phyloP scores from a whole-genome alignment of 2,888 invertebrate genomes.

The Tanypteryx hageni region DNA sequence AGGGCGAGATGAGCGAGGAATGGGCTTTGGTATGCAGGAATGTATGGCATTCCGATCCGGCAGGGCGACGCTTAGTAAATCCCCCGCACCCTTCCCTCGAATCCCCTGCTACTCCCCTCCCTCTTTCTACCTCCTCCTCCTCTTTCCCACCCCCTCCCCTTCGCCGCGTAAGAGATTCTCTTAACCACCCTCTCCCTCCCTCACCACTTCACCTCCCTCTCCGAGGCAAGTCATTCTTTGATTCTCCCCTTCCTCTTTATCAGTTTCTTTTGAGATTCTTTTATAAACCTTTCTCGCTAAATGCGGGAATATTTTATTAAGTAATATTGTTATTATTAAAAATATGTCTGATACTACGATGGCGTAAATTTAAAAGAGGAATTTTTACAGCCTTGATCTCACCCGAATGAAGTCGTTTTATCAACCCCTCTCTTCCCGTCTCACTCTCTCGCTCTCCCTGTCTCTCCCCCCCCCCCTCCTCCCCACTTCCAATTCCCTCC shows the following conservation, averaged over 20 bases:
- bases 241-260: neutral
- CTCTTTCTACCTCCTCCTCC: neutral
- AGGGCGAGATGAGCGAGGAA: neutral
- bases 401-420: neutral
- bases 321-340: neutral
- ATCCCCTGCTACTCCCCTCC: neutral
- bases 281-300: neutral
- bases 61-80: neutral
- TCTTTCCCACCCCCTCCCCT: neutral
- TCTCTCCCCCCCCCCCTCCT: neutral
- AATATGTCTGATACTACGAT: neutral
- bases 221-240: neutral
- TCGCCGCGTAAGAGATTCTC: neutral
- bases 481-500: neutral
- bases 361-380: too few relatives aligned
- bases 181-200: neutral
- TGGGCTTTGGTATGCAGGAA: constrained; percentile 13
- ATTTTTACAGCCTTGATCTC: neutral
- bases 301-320: neutral
- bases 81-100: neutral
- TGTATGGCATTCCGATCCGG: constrained; percentile 10
- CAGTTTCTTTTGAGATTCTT: neutral
- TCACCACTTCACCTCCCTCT: neutral
- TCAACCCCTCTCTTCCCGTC: neutral
- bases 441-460: neutral